Evolutionary conservation across 1,140 invertebrate genomes (phyloP).

Genomic region (Panulirus ornatus): DNA sequence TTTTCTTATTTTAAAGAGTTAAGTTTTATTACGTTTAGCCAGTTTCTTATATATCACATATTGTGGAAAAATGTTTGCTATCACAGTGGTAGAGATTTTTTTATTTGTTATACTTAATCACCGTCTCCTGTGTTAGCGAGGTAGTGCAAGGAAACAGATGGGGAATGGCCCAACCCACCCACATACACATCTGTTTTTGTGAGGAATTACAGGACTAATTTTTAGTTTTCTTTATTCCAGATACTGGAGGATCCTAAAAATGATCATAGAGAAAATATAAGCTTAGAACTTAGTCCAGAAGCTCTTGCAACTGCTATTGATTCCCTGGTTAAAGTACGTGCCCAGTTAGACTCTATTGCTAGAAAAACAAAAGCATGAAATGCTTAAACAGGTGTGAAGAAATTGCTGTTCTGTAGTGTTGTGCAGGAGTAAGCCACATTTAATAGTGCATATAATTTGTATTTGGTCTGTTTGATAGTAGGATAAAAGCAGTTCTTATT

Average conservation of each 20-base stretch:
- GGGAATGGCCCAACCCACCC: no score
- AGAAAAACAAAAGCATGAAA: constrained; percentile 47
- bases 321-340: constrained; percentile 48
- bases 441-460: background rate
- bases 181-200: no score
- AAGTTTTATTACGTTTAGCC: no score
- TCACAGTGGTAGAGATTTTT: no score
- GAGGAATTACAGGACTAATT: background rate
- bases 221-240: constrained; percentile 18
- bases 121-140: no score
- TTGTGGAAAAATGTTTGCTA: no score
- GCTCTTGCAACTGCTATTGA: constrained; percentile 41
- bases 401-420: background rate
- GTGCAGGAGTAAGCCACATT: background rate
- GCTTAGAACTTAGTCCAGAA: constrained; percentile 42
- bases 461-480: background rate
- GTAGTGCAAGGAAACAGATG: no score
- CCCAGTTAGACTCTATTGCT: constrained; percentile 56
- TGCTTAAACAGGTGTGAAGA: background rate
- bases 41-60: no score
- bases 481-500: no score
- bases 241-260: constrained; percentile 22
- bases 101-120: no score
- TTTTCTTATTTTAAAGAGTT: no score
- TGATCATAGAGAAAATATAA: background rate